A percentile compares a stretch with the other conserved stretches of the same genome.
Conservation (phyloP, 2,888 invertebrate genomes). For the Harpalus rufipes region DNA sequence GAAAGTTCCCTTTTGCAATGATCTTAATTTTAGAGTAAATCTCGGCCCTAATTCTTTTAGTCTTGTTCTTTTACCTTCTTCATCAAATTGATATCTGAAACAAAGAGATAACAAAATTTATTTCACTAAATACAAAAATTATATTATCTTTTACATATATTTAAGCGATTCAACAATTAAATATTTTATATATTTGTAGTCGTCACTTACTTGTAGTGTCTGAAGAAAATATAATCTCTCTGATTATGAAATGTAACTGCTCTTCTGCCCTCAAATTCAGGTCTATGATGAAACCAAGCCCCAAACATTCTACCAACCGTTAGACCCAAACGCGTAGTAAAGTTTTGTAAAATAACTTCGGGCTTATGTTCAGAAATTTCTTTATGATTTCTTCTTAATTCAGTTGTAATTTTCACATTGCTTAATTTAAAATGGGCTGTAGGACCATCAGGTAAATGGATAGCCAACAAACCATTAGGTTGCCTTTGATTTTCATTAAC, state of each 20-base stretch:
- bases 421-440: slow-evolving; percentile 97
- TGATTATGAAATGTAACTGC: slow-evolving; percentile 99
- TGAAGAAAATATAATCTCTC: slow-evolving; percentile 98
- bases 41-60: slow-evolving; percentile 97
- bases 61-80: slow-evolving; percentile 85
- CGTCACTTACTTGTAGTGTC: slow-evolving; percentile 89
- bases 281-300: slow-evolving; percentile 96
- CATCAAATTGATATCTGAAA: slow-evolving; percentile 91
- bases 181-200: too few relatives aligned
- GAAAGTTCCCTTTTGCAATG: slow-evolving; percentile 97
- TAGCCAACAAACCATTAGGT: slow-evolving; percentile 94
- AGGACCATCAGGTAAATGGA: slow-evolving; percentile 97
- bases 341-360: slow-evolving; percentile 97
- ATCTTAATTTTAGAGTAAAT: slow-evolving; percentile 95
- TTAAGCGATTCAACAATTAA: too few relatives aligned
- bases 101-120: slow-evolving; percentile 30
- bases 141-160: too few relatives aligned
- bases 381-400: slow-evolving; percentile 87
- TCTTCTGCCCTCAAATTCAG: slow-evolving; percentile 95
- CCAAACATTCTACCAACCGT: slow-evolving; percentile 95
- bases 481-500: slow-evolving; percentile 95
- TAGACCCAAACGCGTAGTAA: slow-evolving; percentile 95
- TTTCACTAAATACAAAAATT: too few relatives aligned
- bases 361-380: slow-evolving; percentile 94
- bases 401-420: slow-evolving; percentile 93